Conservation (phyloP, 1,140 invertebrate genomes). For the Hycleus phaleratus region DNA sequence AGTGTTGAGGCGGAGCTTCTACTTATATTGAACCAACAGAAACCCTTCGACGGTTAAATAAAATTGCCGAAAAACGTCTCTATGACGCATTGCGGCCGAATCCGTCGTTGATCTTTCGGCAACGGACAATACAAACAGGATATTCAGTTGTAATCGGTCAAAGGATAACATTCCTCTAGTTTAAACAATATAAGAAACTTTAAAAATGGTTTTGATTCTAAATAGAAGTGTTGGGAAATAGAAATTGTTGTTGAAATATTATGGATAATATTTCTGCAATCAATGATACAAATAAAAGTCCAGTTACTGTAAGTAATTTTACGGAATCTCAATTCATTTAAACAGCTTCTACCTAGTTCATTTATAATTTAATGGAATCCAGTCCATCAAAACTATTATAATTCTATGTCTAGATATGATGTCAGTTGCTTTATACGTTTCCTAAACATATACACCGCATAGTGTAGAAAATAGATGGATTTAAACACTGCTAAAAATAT, state of each 20-base stretch:
- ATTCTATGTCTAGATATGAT: constrained; percentile 5
- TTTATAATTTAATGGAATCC: no score
- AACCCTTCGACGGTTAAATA: neutral
- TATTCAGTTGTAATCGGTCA: constrained; percentile 1
- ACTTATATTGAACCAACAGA: constrained; percentile 1
- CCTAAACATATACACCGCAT: constrained; percentile 1
- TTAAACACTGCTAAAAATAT: constrained; percentile 28
- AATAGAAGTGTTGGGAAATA: no score
- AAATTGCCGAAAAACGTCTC: constrained; percentile 6
- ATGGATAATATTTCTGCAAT: constrained; percentile 6
- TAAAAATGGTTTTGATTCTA: no score
- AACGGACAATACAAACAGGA: constrained; percentile 3
- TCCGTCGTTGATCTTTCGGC: constrained; percentile 10
- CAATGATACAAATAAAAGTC: constrained; percentile 16
- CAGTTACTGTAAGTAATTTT: constrained; percentile 15
- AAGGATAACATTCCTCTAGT: neutral
- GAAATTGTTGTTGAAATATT: no score
- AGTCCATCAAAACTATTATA: no score
- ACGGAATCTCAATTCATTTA: no score
- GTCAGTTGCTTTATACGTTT: neutral
- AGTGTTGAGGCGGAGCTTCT: neutral
- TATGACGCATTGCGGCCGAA: constrained; percentile 10
- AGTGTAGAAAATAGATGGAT: constrained; percentile 23
- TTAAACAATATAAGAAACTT: neutral
- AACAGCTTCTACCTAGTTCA: no score